phyloP scores from a whole-genome alignment of 2,797 vertebrate species.

The Halcyon chelicuti region DNA sequence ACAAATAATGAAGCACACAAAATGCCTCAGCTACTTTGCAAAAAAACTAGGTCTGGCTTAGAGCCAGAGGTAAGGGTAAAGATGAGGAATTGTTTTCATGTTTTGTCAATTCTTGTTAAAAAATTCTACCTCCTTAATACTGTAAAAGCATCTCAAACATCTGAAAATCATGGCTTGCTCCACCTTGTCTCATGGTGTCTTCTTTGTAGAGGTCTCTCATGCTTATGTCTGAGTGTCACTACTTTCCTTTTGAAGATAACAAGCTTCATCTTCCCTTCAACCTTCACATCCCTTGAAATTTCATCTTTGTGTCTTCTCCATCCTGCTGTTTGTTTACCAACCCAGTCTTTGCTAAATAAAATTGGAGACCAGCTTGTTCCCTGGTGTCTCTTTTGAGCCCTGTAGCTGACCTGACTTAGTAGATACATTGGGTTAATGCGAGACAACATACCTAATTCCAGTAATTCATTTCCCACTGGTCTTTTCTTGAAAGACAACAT shows the following conservation, averaged over 20 bases:
- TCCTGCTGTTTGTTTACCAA: neutral
- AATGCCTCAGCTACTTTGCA: neutral
- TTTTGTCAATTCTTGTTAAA: neutral
- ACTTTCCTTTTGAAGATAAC: neutral
- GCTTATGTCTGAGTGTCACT: neutral
- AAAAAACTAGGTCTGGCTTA: neutral
- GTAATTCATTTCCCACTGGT: neutral
- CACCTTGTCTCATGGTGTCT: neutral
- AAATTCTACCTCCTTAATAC: neutral
- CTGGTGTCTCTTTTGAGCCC: neutral
- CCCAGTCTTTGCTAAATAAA: neutral
- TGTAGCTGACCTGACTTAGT: neutral
- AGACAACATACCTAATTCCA: neutral
- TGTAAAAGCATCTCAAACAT: neutral
- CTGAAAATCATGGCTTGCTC: neutral
- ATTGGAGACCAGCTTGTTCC: neutral
- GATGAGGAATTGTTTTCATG: neutral
- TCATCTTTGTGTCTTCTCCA: neutral
- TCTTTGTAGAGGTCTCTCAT: neutral
- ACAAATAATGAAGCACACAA: neutral
- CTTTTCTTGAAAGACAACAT: conserved; percentile 5
- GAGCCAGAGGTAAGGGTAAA: neutral
- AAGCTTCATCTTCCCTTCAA: neutral
- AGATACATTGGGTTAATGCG: neutral
- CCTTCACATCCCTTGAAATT: neutral